Evolutionary conservation across 1,140 invertebrate genomes (phyloP), one percentile per base, ranked within the genome.

Genomic region (Caenorhabditis tropicalis): DNA sequence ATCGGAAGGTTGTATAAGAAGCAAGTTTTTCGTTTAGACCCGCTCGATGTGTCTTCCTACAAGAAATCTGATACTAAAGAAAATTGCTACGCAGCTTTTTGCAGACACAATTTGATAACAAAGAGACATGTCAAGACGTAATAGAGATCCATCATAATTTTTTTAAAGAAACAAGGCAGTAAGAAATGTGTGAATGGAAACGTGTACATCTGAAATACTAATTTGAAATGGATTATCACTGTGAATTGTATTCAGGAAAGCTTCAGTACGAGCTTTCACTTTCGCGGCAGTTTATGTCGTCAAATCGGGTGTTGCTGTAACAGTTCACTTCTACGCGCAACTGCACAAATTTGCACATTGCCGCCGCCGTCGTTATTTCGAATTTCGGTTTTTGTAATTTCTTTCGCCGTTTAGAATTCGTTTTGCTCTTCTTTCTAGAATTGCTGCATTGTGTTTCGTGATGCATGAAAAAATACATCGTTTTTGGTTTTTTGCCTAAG

Each of bases 281-380:
- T 74, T 74, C 65, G 65, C 65, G 65, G 65, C 65, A 36, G 19
- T 43, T 74, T 21, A 7, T 43, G 65, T 39, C 65, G 65, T 74
- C 65, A 43, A 15, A 21, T 74, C 36, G 43, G 33, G 19, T 74
- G 65, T 39, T n/a, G 10, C 2, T 10, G 16, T 9, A 10, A n/a
- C 12, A n/a, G 65, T 31, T 74, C 65, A 43, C 36, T 36, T 3
- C 9, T 4, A 43, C 65, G 65, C 65, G 43, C 33, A 74, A 74
- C 21, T 74, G 36, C 65, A 46, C 36, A 43, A 1, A 10, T 43
- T 16, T 16, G 29, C n/a, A n/a, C n/a, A 2, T 65, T 65, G 58
- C 58, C 58, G 58, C 58, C 58, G 58, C 3, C 29, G 12, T n/a
- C 16, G 2, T 16, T 27, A 10, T 12, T 74, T 74, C 65, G 36